Base-by-base conservation (phyloP, 2,888 invertebrate species). In the Agrochola lychnidis region DNA sequence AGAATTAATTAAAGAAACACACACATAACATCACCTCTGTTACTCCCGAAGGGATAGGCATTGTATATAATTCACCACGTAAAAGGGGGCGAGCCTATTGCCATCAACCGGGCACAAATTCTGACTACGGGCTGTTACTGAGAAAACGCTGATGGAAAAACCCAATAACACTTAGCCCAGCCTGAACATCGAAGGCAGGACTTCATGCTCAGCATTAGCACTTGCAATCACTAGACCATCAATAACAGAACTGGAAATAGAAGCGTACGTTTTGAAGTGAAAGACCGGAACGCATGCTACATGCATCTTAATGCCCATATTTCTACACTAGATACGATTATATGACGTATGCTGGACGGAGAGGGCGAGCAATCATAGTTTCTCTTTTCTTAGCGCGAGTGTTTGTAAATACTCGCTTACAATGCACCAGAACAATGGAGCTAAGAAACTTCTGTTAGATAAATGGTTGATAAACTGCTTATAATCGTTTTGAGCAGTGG, bases 381-480 rank as follows among this genome's bases (percentile, higher is more conserved):
- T 88, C 87, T 88, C 87, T 83, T 88, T 80, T 78, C 77, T 82
- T 73, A 68, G 67, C 40, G 78, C 73, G 63, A 78, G 57, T 85
- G 78, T 87, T 88, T 85, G 82, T 88, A 87, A 87, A 88, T 79
- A 88, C 59, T 79, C 68, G 63, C 25, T 77, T 53, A 82, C 80
- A 82, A 88, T 87, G 79, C 76, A 56, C 48, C 42, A 68, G 73
- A 88, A 88, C 87, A 88, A 88, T 87, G 75, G 81, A 48, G 67
- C 53, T 30, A 63, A 73, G 56, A 81, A 75, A 72, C 61, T 56
- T 36, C 57, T 45, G 25, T 79, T 70, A 75, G 69, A 76, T 75
- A 74, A 82, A 74, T 59, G 40, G 25, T 75, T 84, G 57, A 76
- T 76, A 56, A 68, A 73, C 36, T 67, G 64, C 57, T 69, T 62